These are phyloP conservation scores for Rotaria magnacalcarata DNA, from an alignment of 2,888 invertebrate genomes.

Conservation along the genomic window DNA sequence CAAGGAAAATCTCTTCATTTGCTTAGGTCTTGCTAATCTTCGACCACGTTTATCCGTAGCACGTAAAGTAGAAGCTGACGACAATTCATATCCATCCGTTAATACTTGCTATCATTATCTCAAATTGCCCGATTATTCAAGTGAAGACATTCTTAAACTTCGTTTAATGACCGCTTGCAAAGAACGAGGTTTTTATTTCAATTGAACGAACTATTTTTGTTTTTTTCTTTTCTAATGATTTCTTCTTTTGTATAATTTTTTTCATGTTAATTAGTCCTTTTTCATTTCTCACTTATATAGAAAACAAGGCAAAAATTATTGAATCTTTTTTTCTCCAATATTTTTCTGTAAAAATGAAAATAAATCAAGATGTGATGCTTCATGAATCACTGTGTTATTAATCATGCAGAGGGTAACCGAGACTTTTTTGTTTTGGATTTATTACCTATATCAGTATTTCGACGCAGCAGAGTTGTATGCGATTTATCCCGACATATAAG, in stretches of 20 bases:
- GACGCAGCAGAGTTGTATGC: too few relatives aligned
- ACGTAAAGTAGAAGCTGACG: conserved; percentile 94
- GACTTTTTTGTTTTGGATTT: too few relatives aligned
- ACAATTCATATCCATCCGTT: conserved; percentile 93
- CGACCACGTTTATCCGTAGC: conserved; percentile 94
- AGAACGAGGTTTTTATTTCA: conserved; percentile 96
- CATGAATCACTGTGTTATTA: too few relatives aligned
- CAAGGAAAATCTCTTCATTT: too few relatives aligned
- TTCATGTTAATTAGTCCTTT: neutral
- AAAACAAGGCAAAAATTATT: neutral
- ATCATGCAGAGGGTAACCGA: too few relatives aligned
- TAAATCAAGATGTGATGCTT: too few relatives aligned
- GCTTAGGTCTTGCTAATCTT: conserved; percentile 73
- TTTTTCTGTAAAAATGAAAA: neutral
- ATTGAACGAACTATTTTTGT: conserved; percentile 62
- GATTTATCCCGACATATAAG: too few relatives aligned
- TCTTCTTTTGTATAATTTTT: neutral
- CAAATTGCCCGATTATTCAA: conserved; percentile 92
- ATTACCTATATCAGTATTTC: too few relatives aligned
- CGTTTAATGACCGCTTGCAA: conserved; percentile 86
- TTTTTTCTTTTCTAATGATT: neutral
- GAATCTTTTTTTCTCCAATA: neutral
- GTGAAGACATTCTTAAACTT: conserved; percentile 83
- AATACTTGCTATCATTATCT: conserved; percentile 99
- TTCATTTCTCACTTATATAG: neutral